A percentile compares a stretch with the other conserved stretches of the same genome.
phyloP scores from a whole-genome alignment of 1,140 invertebrate genomes.

The Aradophagus sp. region DNA sequence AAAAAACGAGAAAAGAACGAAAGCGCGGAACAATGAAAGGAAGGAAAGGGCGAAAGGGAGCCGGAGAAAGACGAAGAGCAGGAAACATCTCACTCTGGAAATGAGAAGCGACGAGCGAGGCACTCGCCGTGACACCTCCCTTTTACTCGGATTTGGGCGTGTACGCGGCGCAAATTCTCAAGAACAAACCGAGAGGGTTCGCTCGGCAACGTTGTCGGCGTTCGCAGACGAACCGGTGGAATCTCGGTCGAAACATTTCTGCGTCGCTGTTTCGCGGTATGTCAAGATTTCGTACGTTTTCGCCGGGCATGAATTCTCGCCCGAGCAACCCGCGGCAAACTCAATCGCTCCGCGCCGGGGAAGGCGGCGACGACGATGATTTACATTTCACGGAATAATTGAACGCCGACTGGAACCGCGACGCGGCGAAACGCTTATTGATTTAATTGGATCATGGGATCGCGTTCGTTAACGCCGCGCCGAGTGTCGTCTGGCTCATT shows the following conservation, averaged over 20 bases:
- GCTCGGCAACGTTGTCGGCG: slow-evolving; percentile 38
- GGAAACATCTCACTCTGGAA: slow-evolving; percentile 36
- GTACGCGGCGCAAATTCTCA: slow-evolving; percentile 38
- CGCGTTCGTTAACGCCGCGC: slow-evolving; percentile 17
- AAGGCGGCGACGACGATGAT: slow-evolving; percentile 44
- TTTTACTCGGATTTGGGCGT: slow-evolving; percentile 34
- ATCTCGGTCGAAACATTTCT: slow-evolving; percentile 35
- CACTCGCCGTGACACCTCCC: slow-evolving; percentile 38
- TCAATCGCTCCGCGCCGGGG: slow-evolving; percentile 22
- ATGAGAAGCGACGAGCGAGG: slow-evolving; percentile 44
- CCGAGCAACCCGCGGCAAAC: slow-evolving; percentile 3
- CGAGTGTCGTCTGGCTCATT: neutral
- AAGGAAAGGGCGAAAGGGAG: too few species aligned
- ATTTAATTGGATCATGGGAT: slow-evolving; percentile 31
- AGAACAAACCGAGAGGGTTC: slow-evolving; percentile 13
- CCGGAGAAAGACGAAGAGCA: neutral
- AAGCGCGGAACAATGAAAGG: too few species aligned
- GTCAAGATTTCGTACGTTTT: slow-evolving; percentile 48
- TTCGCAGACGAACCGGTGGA: slow-evolving; percentile 40
- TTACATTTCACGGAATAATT: slow-evolving; percentile 49
- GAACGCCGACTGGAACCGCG: slow-evolving; percentile 11
- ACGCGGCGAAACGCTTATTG: slow-evolving; percentile 10
- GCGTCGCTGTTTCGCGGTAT: slow-evolving; percentile 42
- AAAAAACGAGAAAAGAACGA: too few species aligned
- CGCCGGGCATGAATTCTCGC: slow-evolving; percentile 24